Percentiles rank a stretch among this genome's conserved stretches.
phyloP scores from a whole-genome alignment of 2,113 vertebrate genomes.

The Vanacampus margaritifer region DNA sequence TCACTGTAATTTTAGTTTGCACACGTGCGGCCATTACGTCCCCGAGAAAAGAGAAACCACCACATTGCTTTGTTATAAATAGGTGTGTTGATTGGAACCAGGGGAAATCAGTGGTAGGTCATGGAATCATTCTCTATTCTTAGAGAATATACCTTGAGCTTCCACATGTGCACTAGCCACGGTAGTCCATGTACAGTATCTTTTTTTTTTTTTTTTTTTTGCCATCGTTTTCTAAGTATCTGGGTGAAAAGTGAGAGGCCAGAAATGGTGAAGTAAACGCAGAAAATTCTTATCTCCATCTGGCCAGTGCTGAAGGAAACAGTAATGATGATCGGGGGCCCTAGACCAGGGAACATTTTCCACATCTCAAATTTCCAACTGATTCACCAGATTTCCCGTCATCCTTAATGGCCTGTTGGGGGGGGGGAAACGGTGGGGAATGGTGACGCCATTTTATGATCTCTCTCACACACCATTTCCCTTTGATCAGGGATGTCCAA shows the following conservation, averaged over 20 bases:
- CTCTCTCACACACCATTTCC: background rate
- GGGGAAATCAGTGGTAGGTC: conserved; percentile 41
- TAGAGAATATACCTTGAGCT: conserved; percentile 5
- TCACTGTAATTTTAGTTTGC: conserved; percentile 11
- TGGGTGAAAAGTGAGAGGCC: conserved; percentile 4
- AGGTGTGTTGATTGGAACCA: conserved; percentile 25
- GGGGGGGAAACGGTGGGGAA: background rate
- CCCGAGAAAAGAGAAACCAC: conserved; percentile 26
- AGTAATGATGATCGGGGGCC: conserved; percentile 45
- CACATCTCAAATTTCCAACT: conserved; percentile 35
- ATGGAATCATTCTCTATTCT: conserved; percentile 19
- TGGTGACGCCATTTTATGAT: background rate
- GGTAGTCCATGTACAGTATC: background rate
- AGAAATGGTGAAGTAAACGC: conserved; percentile 8
- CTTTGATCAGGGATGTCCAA: too few relatives aligned
- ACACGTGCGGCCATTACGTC: conserved; percentile 23
- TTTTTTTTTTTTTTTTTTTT: background rate
- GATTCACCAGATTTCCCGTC: conserved; percentile 40
- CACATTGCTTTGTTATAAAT: conserved; percentile 31
- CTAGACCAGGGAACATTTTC: conserved; percentile 44
- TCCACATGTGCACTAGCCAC: background rate
- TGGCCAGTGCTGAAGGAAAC: conserved; percentile 31
- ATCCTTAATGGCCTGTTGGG: conserved; percentile 5
- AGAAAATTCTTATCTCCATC: conserved; percentile 35
- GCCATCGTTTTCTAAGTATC: too few relatives aligned